phyloP scores from a whole-genome alignment of 2,113 vertebrate genomes.

The Choloepus hoffmanni region DNA sequence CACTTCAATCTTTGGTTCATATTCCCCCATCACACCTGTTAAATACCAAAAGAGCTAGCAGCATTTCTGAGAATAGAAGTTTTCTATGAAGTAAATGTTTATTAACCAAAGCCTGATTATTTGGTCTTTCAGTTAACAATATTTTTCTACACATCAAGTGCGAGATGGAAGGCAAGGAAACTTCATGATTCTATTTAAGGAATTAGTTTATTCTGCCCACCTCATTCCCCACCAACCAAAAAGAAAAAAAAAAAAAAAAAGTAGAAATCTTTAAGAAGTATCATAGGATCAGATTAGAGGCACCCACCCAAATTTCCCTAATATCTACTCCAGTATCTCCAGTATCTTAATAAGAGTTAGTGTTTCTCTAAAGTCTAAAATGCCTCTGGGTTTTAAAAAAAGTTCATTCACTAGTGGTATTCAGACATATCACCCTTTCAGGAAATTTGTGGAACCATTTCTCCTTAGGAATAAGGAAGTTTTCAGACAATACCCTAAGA shows the following conservation, averaged over 20 bases:
- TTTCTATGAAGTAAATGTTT: slow-evolving; percentile 56
- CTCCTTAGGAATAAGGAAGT: background rate
- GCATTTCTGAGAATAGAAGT: slow-evolving; percentile 74
- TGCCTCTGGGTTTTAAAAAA: background rate
- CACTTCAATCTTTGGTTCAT: slow-evolving; percentile 96
- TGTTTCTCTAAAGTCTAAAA: background rate
- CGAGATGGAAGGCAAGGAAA: background rate
- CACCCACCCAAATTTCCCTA: background rate
- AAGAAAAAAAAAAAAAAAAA: background rate
- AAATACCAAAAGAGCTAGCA: slow-evolving; percentile 85
- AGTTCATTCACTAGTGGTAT: background rate
- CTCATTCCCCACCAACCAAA: background rate
- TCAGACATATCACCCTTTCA: fast-evolving
- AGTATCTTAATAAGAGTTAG: background rate
- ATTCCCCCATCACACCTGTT: slow-evolving; percentile 94
- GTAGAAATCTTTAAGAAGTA: background rate
- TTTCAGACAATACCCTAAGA: background rate
- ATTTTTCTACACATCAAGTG: background rate
- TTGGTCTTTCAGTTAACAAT: background rate
- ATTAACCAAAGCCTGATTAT: slow-evolving; percentile 41
- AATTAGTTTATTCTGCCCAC: too few species aligned
- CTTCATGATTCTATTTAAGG: background rate
- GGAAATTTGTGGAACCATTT: background rate
- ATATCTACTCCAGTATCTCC: too few species aligned
- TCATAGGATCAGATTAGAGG: background rate